Evolutionary conservation across 2,113 vertebrate genomes (phyloP).

Genomic region (Nicator chloris): DNA sequence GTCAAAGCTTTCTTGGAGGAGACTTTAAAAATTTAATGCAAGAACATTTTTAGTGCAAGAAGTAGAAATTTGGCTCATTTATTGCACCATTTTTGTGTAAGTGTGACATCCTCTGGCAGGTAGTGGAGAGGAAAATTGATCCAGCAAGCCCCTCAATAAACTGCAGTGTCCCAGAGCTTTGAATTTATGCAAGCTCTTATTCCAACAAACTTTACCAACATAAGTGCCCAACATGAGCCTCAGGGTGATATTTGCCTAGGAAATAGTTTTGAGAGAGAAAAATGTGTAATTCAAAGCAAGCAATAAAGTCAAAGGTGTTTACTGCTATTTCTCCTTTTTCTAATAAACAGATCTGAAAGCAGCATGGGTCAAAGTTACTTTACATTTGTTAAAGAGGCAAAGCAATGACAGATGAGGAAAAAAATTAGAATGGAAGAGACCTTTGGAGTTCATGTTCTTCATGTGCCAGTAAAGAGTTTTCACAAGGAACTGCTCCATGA

Average conservation of each 20-base stretch:
- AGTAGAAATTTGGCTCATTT: neutral
- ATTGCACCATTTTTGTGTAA: neutral
- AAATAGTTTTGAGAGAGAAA: neutral
- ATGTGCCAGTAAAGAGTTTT: neutral
- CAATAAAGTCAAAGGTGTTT: neutral
- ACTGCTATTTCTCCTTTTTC: neutral
- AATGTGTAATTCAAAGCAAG: neutral
- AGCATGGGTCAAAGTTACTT: neutral
- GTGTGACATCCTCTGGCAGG: slow-evolving; percentile 14
- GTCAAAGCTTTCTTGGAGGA: neutral
- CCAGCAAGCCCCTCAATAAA: neutral
- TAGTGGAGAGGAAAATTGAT: neutral
- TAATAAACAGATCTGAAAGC: neutral
- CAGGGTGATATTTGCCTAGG: neutral
- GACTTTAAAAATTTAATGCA: neutral
- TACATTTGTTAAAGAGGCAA: neutral
- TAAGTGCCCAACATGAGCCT: neutral
- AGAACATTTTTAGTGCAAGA: neutral
- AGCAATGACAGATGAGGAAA: neutral
- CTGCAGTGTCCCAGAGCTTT: neutral
- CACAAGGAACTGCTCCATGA: neutral
- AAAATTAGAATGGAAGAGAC: neutral
- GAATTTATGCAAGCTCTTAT: neutral
- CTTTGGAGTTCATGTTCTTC: neutral
- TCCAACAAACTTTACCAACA: neutral